A percentile compares a stretch with the other conserved stretches of the same genome.
These are phyloP conservation scores for Choristoneura fumiferana DNA, from an alignment of 1,140 invertebrate genomes.

Conservation along the genomic window DNA sequence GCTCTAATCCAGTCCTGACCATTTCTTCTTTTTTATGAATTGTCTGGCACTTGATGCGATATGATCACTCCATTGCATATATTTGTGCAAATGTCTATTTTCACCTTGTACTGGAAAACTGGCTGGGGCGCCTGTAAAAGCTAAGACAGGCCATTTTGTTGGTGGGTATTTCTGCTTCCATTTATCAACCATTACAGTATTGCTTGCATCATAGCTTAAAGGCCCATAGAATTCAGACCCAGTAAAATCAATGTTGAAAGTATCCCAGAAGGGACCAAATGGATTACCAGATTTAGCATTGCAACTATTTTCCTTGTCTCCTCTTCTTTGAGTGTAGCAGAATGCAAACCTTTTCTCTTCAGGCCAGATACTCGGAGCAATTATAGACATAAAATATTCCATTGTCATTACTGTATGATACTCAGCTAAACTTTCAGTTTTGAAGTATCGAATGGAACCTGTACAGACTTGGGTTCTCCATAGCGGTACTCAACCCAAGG, in stretches of 20 bases:
- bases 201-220: slow-evolving; percentile 91
- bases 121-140: slow-evolving; percentile 93
- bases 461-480: slow-evolving; percentile 87
- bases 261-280: slow-evolving; percentile 99
- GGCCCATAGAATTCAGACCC: slow-evolving; percentile 95
- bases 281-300: slow-evolving; percentile 99
- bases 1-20: slow-evolving; percentile 97
- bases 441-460: slow-evolving; percentile 96
- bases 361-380: slow-evolving; percentile 93
- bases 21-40: slow-evolving; percentile 91
- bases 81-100: slow-evolving; percentile 90
- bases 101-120: slow-evolving; percentile 96
- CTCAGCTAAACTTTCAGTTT: slow-evolving; percentile 85
- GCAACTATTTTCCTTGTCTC: slow-evolving; percentile 83
- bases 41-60: slow-evolving; percentile 84
- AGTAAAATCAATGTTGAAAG: slow-evolving; percentile 93
- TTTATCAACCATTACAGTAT: slow-evolving; percentile 82
- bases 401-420: slow-evolving; percentile 95
- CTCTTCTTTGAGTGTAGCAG: slow-evolving; percentile 89
- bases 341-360: slow-evolving; percentile 89
- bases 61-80: slow-evolving; percentile 90
- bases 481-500: slow-evolving; percentile 96
- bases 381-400: slow-evolving; percentile 92
- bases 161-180: slow-evolving; percentile 89
- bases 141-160: slow-evolving; percentile 86